Conservation (phyloP, 2,113 vertebrate genomes). For the Bubalus kerabau region DNA sequence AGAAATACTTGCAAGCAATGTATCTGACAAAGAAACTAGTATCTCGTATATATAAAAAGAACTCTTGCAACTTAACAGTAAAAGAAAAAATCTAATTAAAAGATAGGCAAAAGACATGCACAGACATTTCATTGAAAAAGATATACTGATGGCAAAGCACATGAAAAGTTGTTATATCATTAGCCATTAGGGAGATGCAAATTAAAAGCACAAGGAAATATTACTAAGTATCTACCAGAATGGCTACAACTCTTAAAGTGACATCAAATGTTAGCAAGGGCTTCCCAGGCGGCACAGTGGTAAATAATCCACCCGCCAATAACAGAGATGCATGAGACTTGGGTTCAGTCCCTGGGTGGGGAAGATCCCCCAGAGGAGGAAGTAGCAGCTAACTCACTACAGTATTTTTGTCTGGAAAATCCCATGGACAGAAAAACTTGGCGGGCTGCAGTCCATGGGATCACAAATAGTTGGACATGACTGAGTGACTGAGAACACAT, state of each 20-base stretch:
- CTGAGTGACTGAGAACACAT: neutral
- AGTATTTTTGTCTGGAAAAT: neutral
- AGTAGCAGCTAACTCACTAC: neutral
- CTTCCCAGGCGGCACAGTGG: neutral
- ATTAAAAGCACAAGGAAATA: neutral
- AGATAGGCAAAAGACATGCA: neutral
- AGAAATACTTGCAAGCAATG: neutral
- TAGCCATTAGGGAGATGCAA: neutral
- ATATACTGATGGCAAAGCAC: neutral
- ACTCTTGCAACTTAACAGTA: neutral
- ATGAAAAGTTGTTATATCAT: neutral
- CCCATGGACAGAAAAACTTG: neutral
- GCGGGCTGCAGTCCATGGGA: neutral
- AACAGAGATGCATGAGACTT: neutral
- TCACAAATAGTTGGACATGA: neutral
- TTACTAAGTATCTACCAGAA: neutral
- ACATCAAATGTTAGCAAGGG: neutral
- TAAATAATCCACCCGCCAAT: neutral
- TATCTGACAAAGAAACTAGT: neutral
- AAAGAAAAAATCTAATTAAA: neutral
- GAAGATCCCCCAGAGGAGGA: neutral
- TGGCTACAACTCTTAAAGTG: neutral
- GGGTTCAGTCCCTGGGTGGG: neutral
- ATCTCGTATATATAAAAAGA: neutral
- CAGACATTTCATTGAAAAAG: neutral